Base-by-base conservation (phyloP, 1,140 invertebrate genomes). In the Magallana angulata region DNA sequence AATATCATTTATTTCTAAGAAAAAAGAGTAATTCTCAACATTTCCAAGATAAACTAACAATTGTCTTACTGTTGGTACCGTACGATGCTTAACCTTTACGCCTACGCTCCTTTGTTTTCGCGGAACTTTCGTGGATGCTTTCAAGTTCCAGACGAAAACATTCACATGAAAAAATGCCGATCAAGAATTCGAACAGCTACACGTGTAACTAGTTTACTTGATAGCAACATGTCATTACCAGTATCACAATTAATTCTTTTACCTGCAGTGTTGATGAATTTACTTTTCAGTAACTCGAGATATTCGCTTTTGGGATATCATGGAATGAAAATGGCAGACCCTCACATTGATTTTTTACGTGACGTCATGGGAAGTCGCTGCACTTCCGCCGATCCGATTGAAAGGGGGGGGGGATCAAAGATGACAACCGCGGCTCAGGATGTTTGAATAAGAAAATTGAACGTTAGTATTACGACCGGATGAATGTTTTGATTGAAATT, bases 321-420 rank as follows among this genome's bases (percentile, higher is more conserved):
- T 76, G 68, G 68, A 76, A 76, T 76, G 68, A 76, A 76, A 76
- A 76, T 76, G 68, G 68, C 68, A 76, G 68, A 18, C 68, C 24
- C 36, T 76, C 68, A 30, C 24, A 76, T 76, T 76, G 68, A 76
- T 76, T 76, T 76, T 76, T 76, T 76, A 76, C 24, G 68, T 76
- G 68, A 76, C 68, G 68, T 76, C 68, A 76, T 76, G 68, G 68
- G 68, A 76, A 76, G 68, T 76, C 68, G 36, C 18, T 76, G 68
- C 68, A 76, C 68, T 76, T 76, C 68, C 68, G 68, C 68, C 24
- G 36, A 48, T 48, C 36, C 36, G 36, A 48, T 48, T 48, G 36
- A 5, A 11, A 11, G 24, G 68, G 68, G 24, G 68, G 12, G 68
- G 68, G 24, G 24, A 76, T 76, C 68, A 11, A 76, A 5, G 36